These are phyloP conservation scores for Uromys caudimaculatus DNA, from an alignment of 2,797 vertebrate species.

Conservation along the genomic window DNA sequence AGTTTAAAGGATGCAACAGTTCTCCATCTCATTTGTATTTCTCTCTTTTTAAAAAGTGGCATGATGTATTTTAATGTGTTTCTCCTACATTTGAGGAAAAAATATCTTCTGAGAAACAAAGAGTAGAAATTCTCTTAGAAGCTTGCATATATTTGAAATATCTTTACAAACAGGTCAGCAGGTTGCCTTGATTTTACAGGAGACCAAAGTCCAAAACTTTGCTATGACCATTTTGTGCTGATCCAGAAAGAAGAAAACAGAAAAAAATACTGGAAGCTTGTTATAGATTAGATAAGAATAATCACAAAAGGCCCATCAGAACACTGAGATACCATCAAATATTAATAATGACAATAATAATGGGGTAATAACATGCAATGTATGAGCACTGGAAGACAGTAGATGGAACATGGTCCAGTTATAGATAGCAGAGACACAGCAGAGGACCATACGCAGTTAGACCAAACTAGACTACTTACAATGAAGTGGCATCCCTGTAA, in stretches of 20 bases:
- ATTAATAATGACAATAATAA: not conserved
- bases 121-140: not conserved
- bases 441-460: rapidly evolving
- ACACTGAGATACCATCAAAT: not conserved
- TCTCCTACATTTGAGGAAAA: not conserved
- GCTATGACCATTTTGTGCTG: not conserved
- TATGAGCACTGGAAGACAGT: not conserved
- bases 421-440: not conserved
- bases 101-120: not conserved
- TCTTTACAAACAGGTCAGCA: conserved; percentile 32
- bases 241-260: not conserved
- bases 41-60: conserved; percentile 40
- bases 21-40: conserved; percentile 26
- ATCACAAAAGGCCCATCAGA: not conserved
- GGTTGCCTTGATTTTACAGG: conserved; percentile 28
- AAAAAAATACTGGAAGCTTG: not conserved
- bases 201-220: not conserved
- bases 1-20: conserved; percentile 31
- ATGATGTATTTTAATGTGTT: conserved; percentile 35
- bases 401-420: not conserved
- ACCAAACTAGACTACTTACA: not conserved
- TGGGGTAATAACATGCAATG: conserved; percentile 25
- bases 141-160: not conserved
- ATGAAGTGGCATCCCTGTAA: not conserved
- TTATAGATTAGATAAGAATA: not conserved